Percentiles rank a stretch among this genome's conserved stretches.
Conservation (phyloP, 2,888 invertebrate species). For the Tetragonula carbonaria region DNA sequence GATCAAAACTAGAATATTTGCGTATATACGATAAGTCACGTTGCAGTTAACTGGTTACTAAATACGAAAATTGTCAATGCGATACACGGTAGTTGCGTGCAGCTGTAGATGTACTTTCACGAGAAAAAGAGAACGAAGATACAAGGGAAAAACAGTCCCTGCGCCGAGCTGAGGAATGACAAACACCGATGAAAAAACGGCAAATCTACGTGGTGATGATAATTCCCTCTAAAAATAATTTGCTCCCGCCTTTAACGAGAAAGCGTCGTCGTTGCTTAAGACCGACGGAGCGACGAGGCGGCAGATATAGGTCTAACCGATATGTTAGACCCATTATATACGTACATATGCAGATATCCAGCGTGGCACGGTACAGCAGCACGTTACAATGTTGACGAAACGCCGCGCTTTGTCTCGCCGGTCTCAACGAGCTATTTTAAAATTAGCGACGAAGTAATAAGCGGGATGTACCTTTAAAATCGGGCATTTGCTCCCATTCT, state of each 20-base stretch:
- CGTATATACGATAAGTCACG: background rate
- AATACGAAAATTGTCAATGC: background rate
- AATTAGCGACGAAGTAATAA: constrained; percentile 11
- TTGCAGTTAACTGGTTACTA: too few species aligned
- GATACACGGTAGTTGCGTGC: background rate
- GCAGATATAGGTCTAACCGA: background rate
- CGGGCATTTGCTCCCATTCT: constrained; percentile 87
- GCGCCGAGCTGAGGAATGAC: background rate
- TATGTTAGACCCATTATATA: background rate
- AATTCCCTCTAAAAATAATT: constrained; percentile 47
- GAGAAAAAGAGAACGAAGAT: background rate
- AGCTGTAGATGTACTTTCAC: background rate
- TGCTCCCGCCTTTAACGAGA: background rate
- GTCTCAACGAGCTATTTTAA: background rate
- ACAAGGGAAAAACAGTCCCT: background rate
- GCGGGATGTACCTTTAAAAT: constrained; percentile 85
- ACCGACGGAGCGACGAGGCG: constrained; percentile 7
- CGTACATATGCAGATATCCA: constrained; percentile 23
- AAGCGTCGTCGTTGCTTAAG: constrained; percentile 24
- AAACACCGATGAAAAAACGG: background rate
- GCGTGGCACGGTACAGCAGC: constrained; percentile 27
- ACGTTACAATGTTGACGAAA: background rate
- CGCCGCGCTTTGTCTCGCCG: background rate
- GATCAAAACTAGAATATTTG: background rate
- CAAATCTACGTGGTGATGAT: background rate